Evolutionary conservation across 2,888 invertebrate species (phyloP).

Genomic region (Drosophila testacea): DNA sequence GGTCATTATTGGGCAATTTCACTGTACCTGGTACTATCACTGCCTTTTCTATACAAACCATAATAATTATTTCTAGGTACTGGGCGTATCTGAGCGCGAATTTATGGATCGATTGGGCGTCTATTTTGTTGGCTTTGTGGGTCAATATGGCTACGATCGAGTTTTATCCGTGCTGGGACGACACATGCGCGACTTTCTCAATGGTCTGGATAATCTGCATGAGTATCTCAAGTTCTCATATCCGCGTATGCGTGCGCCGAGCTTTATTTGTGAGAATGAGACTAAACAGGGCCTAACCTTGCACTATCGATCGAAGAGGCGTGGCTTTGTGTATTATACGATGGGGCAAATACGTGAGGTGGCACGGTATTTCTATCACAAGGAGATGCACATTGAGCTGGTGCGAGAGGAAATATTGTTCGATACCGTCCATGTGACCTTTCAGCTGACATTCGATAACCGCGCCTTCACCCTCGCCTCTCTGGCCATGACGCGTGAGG

Average conservation of each 20-base stretch:
- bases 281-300: constrained; percentile 95
- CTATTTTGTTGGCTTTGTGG: constrained; percentile 96
- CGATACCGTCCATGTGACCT: constrained; percentile 96
- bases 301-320: constrained; percentile 96
- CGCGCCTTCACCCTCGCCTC: constrained; percentile 94
- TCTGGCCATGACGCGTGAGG: constrained; percentile 93
- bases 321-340: constrained; percentile 98
- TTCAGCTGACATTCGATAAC: constrained; percentile 97
- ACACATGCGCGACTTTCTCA: constrained; percentile 97
- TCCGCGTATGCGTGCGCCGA: constrained; percentile 95
- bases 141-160: constrained; percentile 97
- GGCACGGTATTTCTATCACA: constrained; percentile 96
- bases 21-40: neutral
- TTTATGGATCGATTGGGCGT: constrained; percentile 98
- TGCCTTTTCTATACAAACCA: too few species aligned
- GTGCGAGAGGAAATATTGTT: constrained; percentile 94
- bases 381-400: constrained; percentile 96
- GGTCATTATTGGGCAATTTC: neutral
- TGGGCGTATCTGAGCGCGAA: constrained; percentile 94
- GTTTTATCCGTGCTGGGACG: constrained; percentile 95
- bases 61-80: constrained; percentile 87
- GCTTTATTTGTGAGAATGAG: constrained; percentile 98
- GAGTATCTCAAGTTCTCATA: constrained; percentile 98
- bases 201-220: constrained; percentile 97
- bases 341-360: constrained; percentile 98